phyloP scores from a whole-genome alignment of 2,113 vertebrate genomes.

The Hyla sarda region DNA sequence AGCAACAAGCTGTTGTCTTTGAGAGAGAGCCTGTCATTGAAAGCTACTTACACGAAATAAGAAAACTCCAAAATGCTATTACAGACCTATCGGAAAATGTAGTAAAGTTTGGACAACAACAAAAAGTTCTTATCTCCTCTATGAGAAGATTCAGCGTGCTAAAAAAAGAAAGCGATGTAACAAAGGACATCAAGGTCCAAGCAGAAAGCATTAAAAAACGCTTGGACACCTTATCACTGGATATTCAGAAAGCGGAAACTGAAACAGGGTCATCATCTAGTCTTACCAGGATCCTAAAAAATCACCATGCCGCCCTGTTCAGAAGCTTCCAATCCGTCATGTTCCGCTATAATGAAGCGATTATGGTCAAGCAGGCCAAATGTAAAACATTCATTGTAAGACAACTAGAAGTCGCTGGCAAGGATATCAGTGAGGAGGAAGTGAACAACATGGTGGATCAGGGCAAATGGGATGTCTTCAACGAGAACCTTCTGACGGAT shows the following conservation, averaged over 20 bases:
- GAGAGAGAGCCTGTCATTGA: slow-evolving; percentile 87
- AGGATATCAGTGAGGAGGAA: slow-evolving; percentile 85
- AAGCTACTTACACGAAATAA: slow-evolving; percentile 82
- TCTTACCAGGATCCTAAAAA: slow-evolving; percentile 79
- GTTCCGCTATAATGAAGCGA: slow-evolving; percentile 83
- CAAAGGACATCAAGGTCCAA: slow-evolving; percentile 84
- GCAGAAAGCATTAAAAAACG: slow-evolving; percentile 82
- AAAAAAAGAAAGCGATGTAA: slow-evolving; percentile 87
- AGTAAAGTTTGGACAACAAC: slow-evolving; percentile 84
- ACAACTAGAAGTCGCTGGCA: slow-evolving; percentile 90
- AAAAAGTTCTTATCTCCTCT: slow-evolving; percentile 83
- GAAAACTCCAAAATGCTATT: slow-evolving; percentile 84
- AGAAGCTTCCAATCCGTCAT: slow-evolving; percentile 83
- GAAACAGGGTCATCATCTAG: slow-evolving; percentile 76
- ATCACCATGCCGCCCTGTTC: slow-evolving; percentile 81
- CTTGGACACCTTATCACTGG: slow-evolving; percentile 79
- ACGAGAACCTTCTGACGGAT: slow-evolving; percentile 90
- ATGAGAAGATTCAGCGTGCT: slow-evolving; percentile 94
- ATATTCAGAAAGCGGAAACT: slow-evolving; percentile 77
- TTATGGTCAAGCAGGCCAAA: slow-evolving; percentile 87
- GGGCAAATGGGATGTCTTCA: slow-evolving; percentile 95
- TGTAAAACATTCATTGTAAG: slow-evolving; percentile 90
- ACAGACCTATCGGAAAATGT: slow-evolving; percentile 81
- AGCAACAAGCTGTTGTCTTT: slow-evolving; percentile 87
- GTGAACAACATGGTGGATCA: slow-evolving; percentile 89